phyloP scores from a whole-genome alignment of 2,113 vertebrate species.

The Marmota monax region DNA sequence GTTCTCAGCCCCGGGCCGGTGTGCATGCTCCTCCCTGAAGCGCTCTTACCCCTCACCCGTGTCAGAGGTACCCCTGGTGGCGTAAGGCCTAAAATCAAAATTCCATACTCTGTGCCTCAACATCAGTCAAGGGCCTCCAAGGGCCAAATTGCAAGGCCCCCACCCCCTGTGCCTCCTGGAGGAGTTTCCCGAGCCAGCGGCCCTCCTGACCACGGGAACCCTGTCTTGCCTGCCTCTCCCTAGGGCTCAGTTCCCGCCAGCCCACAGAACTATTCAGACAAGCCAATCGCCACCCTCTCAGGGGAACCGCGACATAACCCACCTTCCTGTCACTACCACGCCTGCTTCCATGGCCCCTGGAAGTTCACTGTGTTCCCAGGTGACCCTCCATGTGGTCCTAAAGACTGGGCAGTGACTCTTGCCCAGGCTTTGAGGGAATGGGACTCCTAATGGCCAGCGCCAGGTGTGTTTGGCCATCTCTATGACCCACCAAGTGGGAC shows the following conservation, averaged over 20 bases:
- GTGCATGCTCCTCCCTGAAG: neutral
- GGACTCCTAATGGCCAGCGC: neutral
- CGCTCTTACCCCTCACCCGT: neutral
- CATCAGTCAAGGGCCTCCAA: neutral
- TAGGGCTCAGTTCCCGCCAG: neutral
- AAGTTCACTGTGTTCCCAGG: fast-evolving
- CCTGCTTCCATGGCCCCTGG: neutral
- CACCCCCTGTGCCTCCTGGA: neutral
- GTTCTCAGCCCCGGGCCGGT: neutral
- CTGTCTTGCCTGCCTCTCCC: neutral
- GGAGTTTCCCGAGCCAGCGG: neutral
- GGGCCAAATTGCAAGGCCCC: neutral
- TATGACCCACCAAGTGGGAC: neutral
- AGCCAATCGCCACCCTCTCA: neutral
- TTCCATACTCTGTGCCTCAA: neutral
- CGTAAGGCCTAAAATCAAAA: neutral
- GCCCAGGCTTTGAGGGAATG: neutral
- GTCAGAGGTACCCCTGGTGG: neutral
- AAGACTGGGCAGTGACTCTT: neutral
- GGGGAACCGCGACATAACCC: neutral
- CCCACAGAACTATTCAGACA: neutral
- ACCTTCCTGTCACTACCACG: too few species aligned
- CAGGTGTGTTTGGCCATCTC: neutral
- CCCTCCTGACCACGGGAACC: fast-evolving
- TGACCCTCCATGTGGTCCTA: too few species aligned